phyloP scores from a whole-genome alignment of 2,888 invertebrate species.

The Drosophila lacicola region DNA sequence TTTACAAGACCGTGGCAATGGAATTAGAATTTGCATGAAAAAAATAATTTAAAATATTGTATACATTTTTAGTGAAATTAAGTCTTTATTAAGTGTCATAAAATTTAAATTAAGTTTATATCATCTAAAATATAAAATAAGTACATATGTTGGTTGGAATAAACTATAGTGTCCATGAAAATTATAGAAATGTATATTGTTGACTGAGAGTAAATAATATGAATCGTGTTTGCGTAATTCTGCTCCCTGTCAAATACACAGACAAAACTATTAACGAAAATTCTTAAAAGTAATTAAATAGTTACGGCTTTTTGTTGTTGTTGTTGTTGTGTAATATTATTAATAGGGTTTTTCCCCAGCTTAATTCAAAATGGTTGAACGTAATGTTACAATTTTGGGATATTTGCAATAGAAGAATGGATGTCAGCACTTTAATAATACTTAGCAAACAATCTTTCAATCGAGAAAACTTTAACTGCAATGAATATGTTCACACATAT shows the following conservation, averaged over 20 bases:
- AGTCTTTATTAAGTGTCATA: slow-evolving; percentile 68
- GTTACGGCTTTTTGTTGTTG: slow-evolving; percentile 4
- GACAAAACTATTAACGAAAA: slow-evolving; percentile 43
- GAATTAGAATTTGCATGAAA: too few relatives aligned
- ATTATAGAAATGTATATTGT: slow-evolving; percentile 49
- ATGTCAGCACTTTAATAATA: slow-evolving; percentile 21
- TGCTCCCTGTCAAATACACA: slow-evolving; percentile 42
- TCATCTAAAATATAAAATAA: slow-evolving; percentile 69
- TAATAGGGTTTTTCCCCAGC: slow-evolving; percentile 21
- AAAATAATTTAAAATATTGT: slow-evolving; percentile 13
- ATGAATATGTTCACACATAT: slow-evolving; percentile 15
- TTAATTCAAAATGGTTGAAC: slow-evolving; percentile 12
- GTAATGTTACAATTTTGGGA: slow-evolving; percentile 27
- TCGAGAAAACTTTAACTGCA: not conserved
- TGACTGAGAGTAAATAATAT: slow-evolving; percentile 50
- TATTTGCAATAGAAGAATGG: slow-evolving; percentile 14
- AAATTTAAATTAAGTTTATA: slow-evolving; percentile 66
- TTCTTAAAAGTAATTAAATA: slow-evolving; percentile 52
- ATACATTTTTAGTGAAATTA: slow-evolving; percentile 61
- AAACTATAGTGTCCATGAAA: slow-evolving; percentile 55
- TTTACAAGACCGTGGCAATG: too few relatives aligned
- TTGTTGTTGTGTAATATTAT: slow-evolving; percentile 14
- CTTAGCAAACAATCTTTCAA: slow-evolving; percentile 7
- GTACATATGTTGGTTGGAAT: slow-evolving; percentile 65
- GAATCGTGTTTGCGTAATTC: slow-evolving; percentile 46